phyloP scores from a whole-genome alignment of 2,888 invertebrate species.

The Drosophila fungiperda region DNA sequence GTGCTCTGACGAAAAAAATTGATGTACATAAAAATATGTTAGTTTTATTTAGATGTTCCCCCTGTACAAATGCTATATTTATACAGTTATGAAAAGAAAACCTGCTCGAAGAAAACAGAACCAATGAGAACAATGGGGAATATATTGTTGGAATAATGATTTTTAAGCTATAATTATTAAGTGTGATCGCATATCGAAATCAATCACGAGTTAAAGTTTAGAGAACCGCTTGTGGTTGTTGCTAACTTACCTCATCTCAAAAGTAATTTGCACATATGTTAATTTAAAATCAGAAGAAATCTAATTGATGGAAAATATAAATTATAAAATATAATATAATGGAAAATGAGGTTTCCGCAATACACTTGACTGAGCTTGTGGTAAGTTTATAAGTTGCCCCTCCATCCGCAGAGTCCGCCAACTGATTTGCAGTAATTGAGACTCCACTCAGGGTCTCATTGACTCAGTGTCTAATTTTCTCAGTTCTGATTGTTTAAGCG shows the following conservation, averaged over 20 bases:
- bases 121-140: constrained; percentile 4
- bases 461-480: background rate
- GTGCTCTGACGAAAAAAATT: background rate
- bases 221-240: constrained; percentile 7
- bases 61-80: background rate
- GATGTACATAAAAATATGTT: background rate
- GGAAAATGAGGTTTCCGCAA: constrained; percentile 9
- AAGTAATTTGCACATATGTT: constrained; percentile 26
- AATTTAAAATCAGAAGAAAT: constrained; percentile 2
- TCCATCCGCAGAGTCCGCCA: constrained; percentile 7
- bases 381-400: constrained; percentile 17
- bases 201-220: constrained; percentile 11
- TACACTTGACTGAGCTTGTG: constrained; percentile 17
- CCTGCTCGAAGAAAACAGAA: background rate
- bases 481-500: constrained; percentile 13
- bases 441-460: background rate
- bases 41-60: background rate
- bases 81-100: background rate
- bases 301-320: too few species aligned
- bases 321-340: constrained; percentile 16
- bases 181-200: background rate
- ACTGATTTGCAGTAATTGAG: background rate
- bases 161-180: constrained; percentile 4
- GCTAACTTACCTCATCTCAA: constrained; percentile 6
- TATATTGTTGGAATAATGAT: background rate